Conservation (phyloP, 2,113 vertebrate genomes). For the Ariopsis seemanni region DNA sequence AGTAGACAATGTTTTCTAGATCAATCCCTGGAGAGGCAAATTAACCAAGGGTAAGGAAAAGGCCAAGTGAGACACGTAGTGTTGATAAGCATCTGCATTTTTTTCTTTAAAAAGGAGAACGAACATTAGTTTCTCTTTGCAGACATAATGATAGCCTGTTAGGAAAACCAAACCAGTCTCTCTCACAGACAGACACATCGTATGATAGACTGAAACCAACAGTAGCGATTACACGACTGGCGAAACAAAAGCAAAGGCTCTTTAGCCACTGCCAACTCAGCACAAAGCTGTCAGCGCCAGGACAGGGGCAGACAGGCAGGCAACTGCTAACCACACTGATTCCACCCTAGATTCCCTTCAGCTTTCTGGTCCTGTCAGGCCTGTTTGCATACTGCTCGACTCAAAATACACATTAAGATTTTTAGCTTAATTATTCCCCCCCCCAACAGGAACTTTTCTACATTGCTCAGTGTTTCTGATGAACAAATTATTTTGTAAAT, state of each 20-base stretch:
- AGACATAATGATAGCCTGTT: neutral
- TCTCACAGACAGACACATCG: conserved; percentile 15
- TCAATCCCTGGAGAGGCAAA: conserved; percentile 82
- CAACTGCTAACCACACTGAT: conserved; percentile 45
- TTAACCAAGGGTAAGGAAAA: conserved; percentile 46
- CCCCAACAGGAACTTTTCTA: neutral
- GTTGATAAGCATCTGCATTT: neutral
- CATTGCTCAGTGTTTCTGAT: neutral
- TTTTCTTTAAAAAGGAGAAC: neutral
- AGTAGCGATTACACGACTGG: conserved; percentile 60
- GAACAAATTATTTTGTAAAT: neutral
- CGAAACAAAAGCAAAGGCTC: conserved; percentile 54
- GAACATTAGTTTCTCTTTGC: conserved; percentile 3
- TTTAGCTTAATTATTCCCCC: neutral
- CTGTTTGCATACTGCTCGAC: neutral
- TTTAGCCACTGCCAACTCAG: conserved; percentile 57
- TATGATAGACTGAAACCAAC: conserved; percentile 46
- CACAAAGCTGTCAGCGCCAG: conserved; percentile 46
- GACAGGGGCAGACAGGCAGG: conserved; percentile 19
- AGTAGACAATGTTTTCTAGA: conserved; percentile 99
- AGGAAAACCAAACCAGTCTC: neutral
- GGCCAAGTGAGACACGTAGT: neutral
- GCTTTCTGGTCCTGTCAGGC: neutral
- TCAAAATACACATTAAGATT: neutral
- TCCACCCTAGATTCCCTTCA: neutral